A percentile compares a stretch with the other conserved stretches of the same genome.
phyloP scores from a whole-genome alignment of 2,113 vertebrate genomes.

The Ceuthmochares aereus region DNA sequence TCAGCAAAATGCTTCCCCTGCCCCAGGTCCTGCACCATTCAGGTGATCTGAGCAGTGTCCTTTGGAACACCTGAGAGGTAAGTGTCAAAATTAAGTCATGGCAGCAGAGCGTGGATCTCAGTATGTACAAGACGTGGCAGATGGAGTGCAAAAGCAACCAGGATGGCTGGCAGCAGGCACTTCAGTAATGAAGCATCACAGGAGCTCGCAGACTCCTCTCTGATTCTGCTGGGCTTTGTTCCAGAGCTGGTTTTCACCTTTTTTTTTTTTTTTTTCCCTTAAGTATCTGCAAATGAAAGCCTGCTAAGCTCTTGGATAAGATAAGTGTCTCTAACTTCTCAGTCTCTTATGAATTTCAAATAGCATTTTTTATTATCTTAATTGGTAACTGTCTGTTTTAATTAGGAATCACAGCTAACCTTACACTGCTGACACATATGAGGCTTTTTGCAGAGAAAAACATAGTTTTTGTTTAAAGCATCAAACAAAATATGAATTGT shows the following conservation, averaged over 20 bases:
- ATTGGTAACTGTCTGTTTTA: constrained; percentile 40
- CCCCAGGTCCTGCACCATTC: neutral
- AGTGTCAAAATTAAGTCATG: neutral
- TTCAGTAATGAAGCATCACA: neutral
- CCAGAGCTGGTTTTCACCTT: neutral
- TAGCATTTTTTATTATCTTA: constrained; percentile 26
- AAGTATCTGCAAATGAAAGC: constrained; percentile 45
- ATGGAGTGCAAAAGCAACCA: constrained; percentile 44
- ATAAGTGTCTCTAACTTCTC: constrained; percentile 17
- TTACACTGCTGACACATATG: neutral
- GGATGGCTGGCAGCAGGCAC: constrained; percentile 38
- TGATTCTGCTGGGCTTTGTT: constrained; percentile 38
- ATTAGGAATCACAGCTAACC: constrained; percentile 23
- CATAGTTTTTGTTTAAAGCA: neutral
- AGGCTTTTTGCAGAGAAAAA: neutral
- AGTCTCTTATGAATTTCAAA: constrained; percentile 42
- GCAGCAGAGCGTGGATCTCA: neutral
- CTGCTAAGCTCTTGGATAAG: constrained; percentile 22
- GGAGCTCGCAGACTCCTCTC: neutral
- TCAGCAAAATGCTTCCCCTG: neutral
- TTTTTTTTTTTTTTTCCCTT: neutral
- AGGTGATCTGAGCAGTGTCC: neutral
- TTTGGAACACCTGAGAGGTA: neutral
- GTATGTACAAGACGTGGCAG: constrained; percentile 49
- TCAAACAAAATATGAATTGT: neutral